phyloP scores from a whole-genome alignment of 2,113 vertebrate genomes.

The Sorex fumeus region DNA sequence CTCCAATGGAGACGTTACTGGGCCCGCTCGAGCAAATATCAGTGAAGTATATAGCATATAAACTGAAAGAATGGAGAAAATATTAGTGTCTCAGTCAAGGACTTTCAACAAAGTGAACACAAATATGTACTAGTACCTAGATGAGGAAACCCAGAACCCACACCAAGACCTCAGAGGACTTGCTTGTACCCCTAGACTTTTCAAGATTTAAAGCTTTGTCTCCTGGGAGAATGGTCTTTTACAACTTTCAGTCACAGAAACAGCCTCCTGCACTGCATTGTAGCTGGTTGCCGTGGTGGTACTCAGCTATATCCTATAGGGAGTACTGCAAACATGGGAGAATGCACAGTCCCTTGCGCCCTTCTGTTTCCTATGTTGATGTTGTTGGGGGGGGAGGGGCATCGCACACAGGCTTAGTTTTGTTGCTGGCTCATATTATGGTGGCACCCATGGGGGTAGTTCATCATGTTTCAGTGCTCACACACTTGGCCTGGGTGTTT shows the following conservation, averaged over 20 bases:
- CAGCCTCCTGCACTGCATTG: neutral
- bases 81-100: conserved; percentile 15
- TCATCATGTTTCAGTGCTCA: too few relatives aligned
- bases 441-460: too few relatives aligned
- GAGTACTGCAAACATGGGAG: conserved; percentile 12
- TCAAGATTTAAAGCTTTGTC: too few relatives aligned
- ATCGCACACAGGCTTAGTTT: too few relatives aligned
- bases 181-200: neutral
- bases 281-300: neutral
- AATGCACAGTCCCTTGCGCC: too few relatives aligned
- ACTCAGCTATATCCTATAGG: neutral
- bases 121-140: neutral
- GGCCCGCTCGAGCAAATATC: conserved; percentile 53
- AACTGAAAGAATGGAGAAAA: neutral
- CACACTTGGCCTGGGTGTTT: too few relatives aligned
- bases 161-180: conserved; percentile 6
- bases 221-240: neutral
- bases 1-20: too few relatives aligned
- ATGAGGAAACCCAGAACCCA: conserved; percentile 1
- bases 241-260: neutral
- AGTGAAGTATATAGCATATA: neutral
- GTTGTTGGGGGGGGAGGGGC: too few relatives aligned
- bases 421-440: too few relatives aligned
- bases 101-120: conserved; percentile 61
- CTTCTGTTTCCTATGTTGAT: too few relatives aligned